Conservation (phyloP, 2,113 vertebrate genomes). For the Chiloscyllium plagiosum region DNA sequence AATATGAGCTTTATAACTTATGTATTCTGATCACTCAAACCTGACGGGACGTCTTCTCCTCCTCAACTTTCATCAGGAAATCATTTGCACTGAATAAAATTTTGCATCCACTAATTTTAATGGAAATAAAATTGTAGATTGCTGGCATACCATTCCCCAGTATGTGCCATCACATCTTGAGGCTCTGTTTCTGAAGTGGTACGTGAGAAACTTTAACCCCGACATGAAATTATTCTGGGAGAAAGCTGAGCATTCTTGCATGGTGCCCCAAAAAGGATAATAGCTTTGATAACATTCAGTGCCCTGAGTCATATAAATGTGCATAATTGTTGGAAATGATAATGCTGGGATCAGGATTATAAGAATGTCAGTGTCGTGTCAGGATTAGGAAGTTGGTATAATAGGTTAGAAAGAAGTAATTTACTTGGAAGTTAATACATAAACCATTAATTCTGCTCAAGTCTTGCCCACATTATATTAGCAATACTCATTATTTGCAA, state of each 20-base stretch:
- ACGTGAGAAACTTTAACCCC: background rate
- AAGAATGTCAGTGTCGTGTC: background rate
- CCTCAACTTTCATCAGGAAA: background rate
- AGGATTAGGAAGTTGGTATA: background rate
- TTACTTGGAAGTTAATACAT: background rate
- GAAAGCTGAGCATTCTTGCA: slow-evolving; percentile 21
- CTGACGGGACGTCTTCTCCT: background rate
- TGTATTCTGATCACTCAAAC: background rate
- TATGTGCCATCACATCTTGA: no score
- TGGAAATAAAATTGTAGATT: background rate
- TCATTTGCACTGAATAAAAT: background rate
- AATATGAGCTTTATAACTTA: background rate
- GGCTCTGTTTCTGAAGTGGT: background rate
- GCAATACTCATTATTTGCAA: background rate
- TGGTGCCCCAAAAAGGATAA: background rate
- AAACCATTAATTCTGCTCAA: background rate
- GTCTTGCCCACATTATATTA: background rate
- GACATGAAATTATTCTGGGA: background rate
- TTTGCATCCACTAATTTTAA: background rate
- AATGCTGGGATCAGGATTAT: background rate
- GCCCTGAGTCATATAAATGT: background rate
- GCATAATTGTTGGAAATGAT: slow-evolving; percentile 17
- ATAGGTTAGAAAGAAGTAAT: background rate
- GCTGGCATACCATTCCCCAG: background rate
- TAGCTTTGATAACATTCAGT: slow-evolving; percentile 20